Base-by-base conservation (phyloP, 1,140 invertebrate species). In the Hydropsyche tenuis region DNA sequence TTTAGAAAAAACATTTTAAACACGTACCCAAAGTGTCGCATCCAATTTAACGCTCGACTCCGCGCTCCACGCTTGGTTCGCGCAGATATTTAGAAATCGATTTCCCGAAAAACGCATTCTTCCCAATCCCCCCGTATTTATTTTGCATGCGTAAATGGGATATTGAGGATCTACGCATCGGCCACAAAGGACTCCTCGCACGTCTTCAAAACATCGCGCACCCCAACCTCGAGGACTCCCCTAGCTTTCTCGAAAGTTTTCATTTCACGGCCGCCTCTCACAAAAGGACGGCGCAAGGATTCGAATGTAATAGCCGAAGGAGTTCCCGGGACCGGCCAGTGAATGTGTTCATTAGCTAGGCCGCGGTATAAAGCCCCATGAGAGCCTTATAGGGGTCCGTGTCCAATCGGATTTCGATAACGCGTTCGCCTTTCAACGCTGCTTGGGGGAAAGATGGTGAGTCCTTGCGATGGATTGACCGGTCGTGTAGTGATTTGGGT, bases 371-470 rank as follows among this genome's bases (percentile, higher is more conserved):
- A 73, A 56, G 27, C 60, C 72, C 30, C 51, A 18, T 42, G 46
- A 43, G 53, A 51, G 51, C 68, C 48, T 20, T 11, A 37, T 9
- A 9, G 9, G 30, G 30, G 30, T 37, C 73, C 69, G 73, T 69
- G 72, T 73, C 75, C 73, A 77, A 77, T 77, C 75, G 73, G 75
- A 77, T 77, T 77, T 74, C 75, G 75, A 77, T 77, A 77, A 74
- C 73, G 75, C 73, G 65, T 69, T 72, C 72, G 27, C 46, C 72
- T 76, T 76, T 76, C 75, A 76, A 76, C 73, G 70, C 63, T 43
- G n/a, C n/a, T n/a, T n/a, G n/a, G n/a, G 30, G 53, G 63, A 25
- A 37, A 27, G 69, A 16, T 37, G 45, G 16, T 27, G 64, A 62
- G 60, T n/a, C n/a, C n/a, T n/a, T n/a, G n/a, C n/a, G n/a, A n/a